Evolutionary conservation across 2,888 invertebrate species (phyloP), one percentile per base, ranked within the genome.

Genomic region (Sinodicranocentrus sp.): DNA sequence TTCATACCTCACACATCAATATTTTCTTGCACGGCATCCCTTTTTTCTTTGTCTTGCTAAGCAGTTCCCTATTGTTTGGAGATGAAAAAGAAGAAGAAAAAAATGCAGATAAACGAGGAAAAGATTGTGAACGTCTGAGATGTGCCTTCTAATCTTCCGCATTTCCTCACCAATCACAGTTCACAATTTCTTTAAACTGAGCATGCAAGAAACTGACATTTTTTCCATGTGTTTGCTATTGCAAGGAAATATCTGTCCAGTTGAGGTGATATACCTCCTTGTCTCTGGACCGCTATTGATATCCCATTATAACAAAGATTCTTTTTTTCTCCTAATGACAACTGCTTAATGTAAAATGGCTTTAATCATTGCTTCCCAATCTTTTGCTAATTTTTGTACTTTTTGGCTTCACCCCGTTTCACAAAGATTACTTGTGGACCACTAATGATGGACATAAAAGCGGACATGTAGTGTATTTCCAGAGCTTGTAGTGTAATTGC

Each of bases 91-190:
- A 68, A 68, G 48, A 15, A 68, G 68, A 48, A 68, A 68, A 23
- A 65, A 43, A 65, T 43, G 15, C 10, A 21, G 19, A 1, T 43
- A 48, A 48, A n/a, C 48, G 3, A 48, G 17, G 8, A 39, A 6
- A 39, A 6, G 39, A 52, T 52, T 6, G n/a, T n/a, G n/a, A n/a
- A n/a, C n/a, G n/a, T n/a, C n/a, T n/a, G n/a, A n/a, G n/a, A n/a
- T n/a, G n/a, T n/a, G n/a, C n/a, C n/a, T n/a, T n/a, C n/a, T 21
- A 8, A 68, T 71, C 71, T 71, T 71, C 71, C 71, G 71, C 71
- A 54, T 71, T 54, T 71, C 71, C 71, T 48, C 61, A 71, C 1
- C 26, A 52, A 57, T 23, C 19, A 23, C n/a, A 17, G 3, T 10
- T 48, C n/a, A 15, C 48, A 48, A 15, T 3, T 3, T 48, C 48